Evolutionary conservation across 1,140 invertebrate species (phyloP), one percentile per base, ranked within the genome.

Genomic region (Aphelenchoides besseyi): DNA sequence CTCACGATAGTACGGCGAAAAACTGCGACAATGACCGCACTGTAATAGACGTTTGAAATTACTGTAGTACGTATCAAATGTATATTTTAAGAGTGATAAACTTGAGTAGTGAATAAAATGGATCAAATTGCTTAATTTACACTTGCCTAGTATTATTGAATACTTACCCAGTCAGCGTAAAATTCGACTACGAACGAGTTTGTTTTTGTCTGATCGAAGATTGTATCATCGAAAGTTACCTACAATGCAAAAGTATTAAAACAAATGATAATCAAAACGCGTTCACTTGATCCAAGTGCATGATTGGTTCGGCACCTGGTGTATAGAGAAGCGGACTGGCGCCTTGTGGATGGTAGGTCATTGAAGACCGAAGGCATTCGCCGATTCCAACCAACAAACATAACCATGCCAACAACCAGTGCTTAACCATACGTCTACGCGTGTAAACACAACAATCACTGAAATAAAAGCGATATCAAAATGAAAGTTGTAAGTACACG

Each of bases 121-220:
- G 26, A 9, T 26, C 35, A n/a, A n/a, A n/a, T n/a, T n/a, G n/a
- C n/a, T n/a, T n/a, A n/a, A n/a, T n/a, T n/a, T n/a, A n/a, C n/a
- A n/a, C n/a, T n/a, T n/a, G n/a, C n/a, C n/a, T n/a, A n/a, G n/a
- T n/a, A n/a, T n/a, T n/a, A n/a, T n/a, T n/a, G n/a, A n/a, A n/a
- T n/a, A n/a, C n/a, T n/a, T n/a, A n/a, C 84, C 81, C 82, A 83
- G 62, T 83, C 82, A 55, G 82, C 82, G 63, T 83, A 83, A 68
- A 83, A 83, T 36, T 84, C 82, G 32, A 83, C 82, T n/a, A 83
- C 54, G 74, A 83, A 84, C 26, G 82, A 72, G 52, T 67, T 76
- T 23, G 26, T 53, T 37, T 59, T 76, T 28, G 68, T 72, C n/a
- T 77, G 70, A 41, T 76, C 75, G 59, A 81, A 83, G 8, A 83